Percentiles rank a stretch among this genome's conserved stretches.
These are phyloP conservation scores for Penaeus indicus DNA, from an alignment of 1,140 invertebrate genomes.

Conservation along the genomic window DNA sequence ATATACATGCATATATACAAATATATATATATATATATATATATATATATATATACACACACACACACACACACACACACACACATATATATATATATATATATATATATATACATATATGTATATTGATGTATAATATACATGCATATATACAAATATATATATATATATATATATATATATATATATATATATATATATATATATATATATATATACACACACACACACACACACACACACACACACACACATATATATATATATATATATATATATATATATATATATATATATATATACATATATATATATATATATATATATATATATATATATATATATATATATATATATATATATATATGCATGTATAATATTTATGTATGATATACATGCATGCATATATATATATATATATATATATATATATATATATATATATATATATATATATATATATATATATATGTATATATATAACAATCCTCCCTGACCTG, in stretches of 20 bases:
- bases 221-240: neutral
- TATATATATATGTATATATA: too few relatives aligned
- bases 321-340: neutral
- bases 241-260: neutral
- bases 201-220: neutral
- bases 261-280: conserved; percentile 25
- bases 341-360: conserved; percentile 26
- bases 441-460: neutral
- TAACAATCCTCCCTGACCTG: too few relatives aligned
- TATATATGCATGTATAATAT: conserved; percentile 27
- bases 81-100: neutral
- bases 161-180: neutral
- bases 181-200: conserved; percentile 1
- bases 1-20: conserved; percentile 4
- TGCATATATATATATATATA: neutral
- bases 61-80: neutral
- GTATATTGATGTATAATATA: too few relatives aligned
- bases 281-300: conserved; percentile 34
- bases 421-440: neutral
- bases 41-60: neutral
- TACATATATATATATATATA: conserved; percentile 1
- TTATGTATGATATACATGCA: neutral
- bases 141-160: conserved; percentile 6
- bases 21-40: conserved; percentile 10
- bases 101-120: neutral